These are phyloP conservation scores for Cherax quadricarinatus DNA, from an alignment of 1,140 invertebrate species.

Conservation along the genomic window DNA sequence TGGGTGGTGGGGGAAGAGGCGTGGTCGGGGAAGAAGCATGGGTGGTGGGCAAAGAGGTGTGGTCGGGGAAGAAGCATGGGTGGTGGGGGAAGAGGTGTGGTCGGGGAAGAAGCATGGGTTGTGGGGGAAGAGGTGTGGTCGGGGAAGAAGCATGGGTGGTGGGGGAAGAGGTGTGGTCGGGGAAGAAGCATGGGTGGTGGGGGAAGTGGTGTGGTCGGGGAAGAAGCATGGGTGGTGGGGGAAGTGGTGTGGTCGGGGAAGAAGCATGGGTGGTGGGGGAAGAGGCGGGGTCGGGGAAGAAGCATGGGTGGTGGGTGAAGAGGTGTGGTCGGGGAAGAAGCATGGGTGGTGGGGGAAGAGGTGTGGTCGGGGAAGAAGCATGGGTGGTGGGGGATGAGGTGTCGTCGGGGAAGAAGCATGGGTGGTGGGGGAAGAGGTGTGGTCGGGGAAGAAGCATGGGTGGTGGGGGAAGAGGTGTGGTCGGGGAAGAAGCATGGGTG, in stretches of 20 bases:
- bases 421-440: not conserved
- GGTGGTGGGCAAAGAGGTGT: too few species aligned
- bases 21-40: too few species aligned
- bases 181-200: not conserved
- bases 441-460: not conserved
- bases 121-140: not conserved
- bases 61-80: not conserved
- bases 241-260: not conserved
- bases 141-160: too few species aligned
- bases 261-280: not conserved
- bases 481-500: too few species aligned
- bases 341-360: too few species aligned
- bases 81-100: not conserved
- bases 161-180: not conserved
- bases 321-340: not conserved
- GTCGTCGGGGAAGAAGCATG: too few species aligned
- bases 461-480: not conserved
- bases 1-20: not conserved
- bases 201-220: not conserved
- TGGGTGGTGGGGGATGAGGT: not conserved
- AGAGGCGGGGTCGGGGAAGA: not conserved
- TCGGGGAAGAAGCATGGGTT: too few species aligned
- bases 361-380: not conserved
- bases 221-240: too few species aligned
- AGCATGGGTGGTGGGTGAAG: not conserved